phyloP scores from a whole-genome alignment of 2,888 invertebrate genomes.

The Diarsia brunnea region DNA sequence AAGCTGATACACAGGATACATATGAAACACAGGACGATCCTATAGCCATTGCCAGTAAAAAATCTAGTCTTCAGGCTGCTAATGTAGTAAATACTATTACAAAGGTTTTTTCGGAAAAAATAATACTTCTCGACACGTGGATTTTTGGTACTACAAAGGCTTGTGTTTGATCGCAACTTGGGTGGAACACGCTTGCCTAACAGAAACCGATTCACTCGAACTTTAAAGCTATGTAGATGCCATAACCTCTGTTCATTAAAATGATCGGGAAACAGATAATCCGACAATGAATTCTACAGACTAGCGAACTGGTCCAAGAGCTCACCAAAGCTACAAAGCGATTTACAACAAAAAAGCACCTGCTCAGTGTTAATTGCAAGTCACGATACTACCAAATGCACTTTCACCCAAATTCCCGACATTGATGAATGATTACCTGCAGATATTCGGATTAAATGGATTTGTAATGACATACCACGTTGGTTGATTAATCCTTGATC shows the following conservation, averaged over 20 bases:
- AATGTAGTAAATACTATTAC: no score
- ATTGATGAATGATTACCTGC: constrained; percentile 35
- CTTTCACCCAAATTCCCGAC: constrained; percentile 14
- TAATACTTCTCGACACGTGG: neutral
- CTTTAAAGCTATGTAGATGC: no score
- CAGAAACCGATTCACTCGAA: no score
- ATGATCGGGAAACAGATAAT: no score
- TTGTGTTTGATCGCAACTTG: no score
- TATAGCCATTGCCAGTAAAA: neutral
- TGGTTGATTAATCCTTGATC: constrained; percentile 38
- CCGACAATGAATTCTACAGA: no score
- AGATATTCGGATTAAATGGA: constrained; percentile 36
- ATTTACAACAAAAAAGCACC: neutral
- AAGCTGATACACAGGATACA: no score
- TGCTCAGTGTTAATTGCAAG: neutral
- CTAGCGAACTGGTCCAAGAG: no score
- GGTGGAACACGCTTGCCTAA: neutral
- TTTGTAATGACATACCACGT: constrained; percentile 30
- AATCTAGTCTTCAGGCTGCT: no score
- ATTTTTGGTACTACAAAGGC: neutral
- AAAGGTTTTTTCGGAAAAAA: no score
- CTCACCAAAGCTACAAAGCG: neutral
- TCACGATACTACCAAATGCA: constrained; percentile 15
- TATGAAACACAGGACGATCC: no score
- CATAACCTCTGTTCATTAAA: no score